phyloP scores from a whole-genome alignment of 92 coral and sea anemone genomes.

The Parazoanthus darwini region DNA sequence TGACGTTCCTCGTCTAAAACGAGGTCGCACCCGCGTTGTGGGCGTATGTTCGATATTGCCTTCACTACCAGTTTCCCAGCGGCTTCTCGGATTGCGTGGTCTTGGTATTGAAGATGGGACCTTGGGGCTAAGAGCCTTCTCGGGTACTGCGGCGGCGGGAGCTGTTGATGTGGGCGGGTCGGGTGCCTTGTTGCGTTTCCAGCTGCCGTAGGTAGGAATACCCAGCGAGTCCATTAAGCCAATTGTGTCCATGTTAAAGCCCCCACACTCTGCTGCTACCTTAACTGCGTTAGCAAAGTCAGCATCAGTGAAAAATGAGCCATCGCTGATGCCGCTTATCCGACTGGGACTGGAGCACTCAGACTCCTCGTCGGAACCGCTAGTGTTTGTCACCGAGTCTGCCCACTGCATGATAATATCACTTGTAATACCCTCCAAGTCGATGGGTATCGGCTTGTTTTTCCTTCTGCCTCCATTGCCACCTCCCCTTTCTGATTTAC shows the following conservation, averaged over 20 bases:
- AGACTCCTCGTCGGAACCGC: slow-evolving; percentile 98
- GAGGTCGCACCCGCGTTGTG: slow-evolving; percentile 77
- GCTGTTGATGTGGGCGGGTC: slow-evolving; percentile 69
- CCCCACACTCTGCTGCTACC: slow-evolving; percentile 98
- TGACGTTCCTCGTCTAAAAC: slow-evolving; percentile 59
- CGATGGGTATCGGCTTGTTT: slow-evolving; percentile 86
- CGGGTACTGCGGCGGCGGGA: slow-evolving; percentile 55
- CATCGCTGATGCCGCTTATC: slow-evolving; percentile 86
- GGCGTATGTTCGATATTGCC: slow-evolving; percentile 77
- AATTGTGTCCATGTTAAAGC: slow-evolving; percentile 96
- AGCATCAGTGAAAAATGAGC: slow-evolving; percentile 96
- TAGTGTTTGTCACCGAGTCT: slow-evolving; percentile 97
- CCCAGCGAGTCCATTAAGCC: slow-evolving; percentile 98
- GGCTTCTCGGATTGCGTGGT: slow-evolving; percentile 51
- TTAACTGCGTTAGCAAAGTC: slow-evolving; percentile 99
- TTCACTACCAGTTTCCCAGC: slow-evolving; percentile 93
- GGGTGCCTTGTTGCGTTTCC: slow-evolving; percentile 76
- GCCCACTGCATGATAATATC: slow-evolving; percentile 99
- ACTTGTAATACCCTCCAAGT: slow-evolving; percentile 96
- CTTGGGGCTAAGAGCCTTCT: slow-evolving; percentile 45
- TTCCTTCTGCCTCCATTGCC: slow-evolving; percentile 70
- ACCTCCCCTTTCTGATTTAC: slow-evolving; percentile 66
- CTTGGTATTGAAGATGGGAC: slow-evolving; percentile 26
- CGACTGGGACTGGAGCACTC: slow-evolving; percentile 96
- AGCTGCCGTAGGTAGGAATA: slow-evolving; percentile 87